Base-by-base conservation (phyloP, 2,113 vertebrate species). In the Cercopithecus mona region DNA sequence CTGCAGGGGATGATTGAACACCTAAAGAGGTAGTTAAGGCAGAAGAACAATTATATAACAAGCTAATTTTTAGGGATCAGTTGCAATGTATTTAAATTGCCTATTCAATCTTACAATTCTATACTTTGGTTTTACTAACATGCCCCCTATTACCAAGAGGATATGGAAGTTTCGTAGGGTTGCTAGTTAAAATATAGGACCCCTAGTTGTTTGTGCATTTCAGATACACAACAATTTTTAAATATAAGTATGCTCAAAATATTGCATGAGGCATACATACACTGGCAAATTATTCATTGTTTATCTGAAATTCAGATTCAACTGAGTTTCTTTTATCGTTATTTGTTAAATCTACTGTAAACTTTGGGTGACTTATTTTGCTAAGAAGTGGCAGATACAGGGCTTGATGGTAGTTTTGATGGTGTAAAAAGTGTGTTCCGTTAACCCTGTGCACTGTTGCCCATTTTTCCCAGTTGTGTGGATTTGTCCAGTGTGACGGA, bases 171-270 rank as follows among this genome's bases (percentile, higher is more conserved):
- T 95, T 95, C 22, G 5, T 81, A 50, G 40, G 7, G 30, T 96
- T 97, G 27, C 68, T 92, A 72, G 23, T 18, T 88, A 88, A 93
- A 96, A 91, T 91, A 78, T 30, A 93, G 48, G 64, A 83, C 5
- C 90, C 13, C 10, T 84, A 52, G 25, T 70, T 94, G 43, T 83
- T 88, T 38, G 90, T 81, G 27, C 55, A 78, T 98, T 98, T 94
- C n/a, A 96, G 72, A 88, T 88, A 85, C 72, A 73, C 7, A 93
- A 17, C 8, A 86, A 75, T 72, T 61, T 90, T 72, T 90, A 14
- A n/a, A 8, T 72, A 89, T 50, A 43, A 66, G 32, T 66, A 79
- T 88, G 27, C 64, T 38, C 57, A 23, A 85, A 45, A 43, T 97
- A 70, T 57, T 95, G 48, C 38, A 72, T 73, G 52, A 45, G 38